A percentile compares a stretch with the other conserved stretches of the same genome.
Evolutionary conservation across 2,797 vertebrate species (phyloP).

Genomic region (Mormyrus proboscirostris): DNA sequence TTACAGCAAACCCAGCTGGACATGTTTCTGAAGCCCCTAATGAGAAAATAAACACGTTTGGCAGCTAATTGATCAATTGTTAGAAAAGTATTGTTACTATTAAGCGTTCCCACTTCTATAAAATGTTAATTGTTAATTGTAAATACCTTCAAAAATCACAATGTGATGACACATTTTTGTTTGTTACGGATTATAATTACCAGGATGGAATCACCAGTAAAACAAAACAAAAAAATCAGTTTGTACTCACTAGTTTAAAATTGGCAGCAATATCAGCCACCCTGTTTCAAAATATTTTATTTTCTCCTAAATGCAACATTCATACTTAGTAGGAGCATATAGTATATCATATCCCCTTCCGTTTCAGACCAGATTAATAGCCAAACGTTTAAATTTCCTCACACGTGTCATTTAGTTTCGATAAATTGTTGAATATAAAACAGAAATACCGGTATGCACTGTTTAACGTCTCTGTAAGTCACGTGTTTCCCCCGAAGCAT

Average conservation of each 20-base stretch:
- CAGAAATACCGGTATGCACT: neutral
- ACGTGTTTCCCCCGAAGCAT: neutral
- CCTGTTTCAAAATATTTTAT: neutral
- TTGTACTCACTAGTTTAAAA: neutral
- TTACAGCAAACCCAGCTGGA: constrained; percentile 71
- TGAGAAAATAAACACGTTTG: neutral
- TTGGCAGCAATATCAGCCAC: neutral
- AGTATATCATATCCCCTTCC: neutral
- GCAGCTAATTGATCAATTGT: neutral
- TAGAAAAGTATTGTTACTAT: too few species aligned
- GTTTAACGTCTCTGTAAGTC: neutral
- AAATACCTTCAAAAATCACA: neutral
- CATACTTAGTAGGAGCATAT: neutral
- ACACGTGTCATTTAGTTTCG: neutral
- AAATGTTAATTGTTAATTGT: neutral
- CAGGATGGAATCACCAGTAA: neutral
- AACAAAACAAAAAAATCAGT: neutral
- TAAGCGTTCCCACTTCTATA: neutral
- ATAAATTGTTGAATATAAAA: neutral
- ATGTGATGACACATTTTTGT: neutral
- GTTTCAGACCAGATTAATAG: neutral
- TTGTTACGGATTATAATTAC: neutral
- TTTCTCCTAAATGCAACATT: neutral
- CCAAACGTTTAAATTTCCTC: neutral
- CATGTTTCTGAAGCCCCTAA: constrained; percentile 50